Base-by-base conservation (phyloP, 2,888 invertebrate genomes). In the Perizoma flavofasciatum region DNA sequence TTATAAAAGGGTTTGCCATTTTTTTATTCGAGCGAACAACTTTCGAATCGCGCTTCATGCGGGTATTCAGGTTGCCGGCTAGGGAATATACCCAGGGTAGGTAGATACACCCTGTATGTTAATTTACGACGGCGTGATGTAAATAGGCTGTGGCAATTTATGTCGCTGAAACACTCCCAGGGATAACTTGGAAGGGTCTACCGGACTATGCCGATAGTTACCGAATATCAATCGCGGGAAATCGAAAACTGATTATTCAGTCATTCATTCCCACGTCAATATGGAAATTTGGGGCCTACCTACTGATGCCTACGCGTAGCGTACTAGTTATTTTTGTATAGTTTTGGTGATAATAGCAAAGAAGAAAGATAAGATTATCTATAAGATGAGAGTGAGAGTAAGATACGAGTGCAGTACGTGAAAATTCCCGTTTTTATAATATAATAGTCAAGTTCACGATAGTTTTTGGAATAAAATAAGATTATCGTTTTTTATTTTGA, bases 91-190 rank as follows among this genome's bases (percentile, higher is more conserved):
- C 57, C 50, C 51, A 41, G 47, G 43, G 35, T 41, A 47, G 48
- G 47, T 57, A 52, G 57, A 52, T 58, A 58, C 56, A 50, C 44
- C 72, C 73, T 78, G 78, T 89, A 89, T 89, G 89, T 88, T 89
- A 89, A 89, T 89, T 85, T 82, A 77, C 79, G 81, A 77, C 80
- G 77, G 68, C 75, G 76, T 83, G 88, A 88, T 89, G 88, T 87
- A 89, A 88, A 89, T 86, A 85, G 83, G 82, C 77, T 74, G 76
- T 72, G 77, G 82, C 82, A 86, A 88, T 88, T 88, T 89, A 88
- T 89, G 86, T 88, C 86, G 82, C 82, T 83, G 81, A 81, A 86
- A 84, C 78, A 84, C 82, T 84, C 82, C 73, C 77, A 61, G 82
- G 85, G 81, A 85, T 81, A 81, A 75, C 74, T 77, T 68, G 74